A percentile compares a stretch with the other conserved stretches of the same genome.
phyloP scores from a whole-genome alignment of 92 coral and sea anemone species.

The Pocillopora grandis region DNA sequence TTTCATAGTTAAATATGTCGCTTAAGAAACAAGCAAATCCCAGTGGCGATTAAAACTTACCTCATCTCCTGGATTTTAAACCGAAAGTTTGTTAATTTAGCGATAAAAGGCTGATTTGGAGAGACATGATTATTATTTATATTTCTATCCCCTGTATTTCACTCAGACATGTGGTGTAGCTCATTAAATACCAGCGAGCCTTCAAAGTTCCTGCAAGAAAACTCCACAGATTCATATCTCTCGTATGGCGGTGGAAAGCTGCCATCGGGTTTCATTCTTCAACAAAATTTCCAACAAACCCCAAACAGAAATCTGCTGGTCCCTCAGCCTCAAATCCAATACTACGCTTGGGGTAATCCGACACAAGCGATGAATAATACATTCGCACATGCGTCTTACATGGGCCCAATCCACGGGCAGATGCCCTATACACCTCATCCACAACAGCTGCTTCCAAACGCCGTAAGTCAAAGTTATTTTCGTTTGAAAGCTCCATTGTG shows the following conservation, averaged over 20 bases:
- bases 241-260: no score
- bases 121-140: no score
- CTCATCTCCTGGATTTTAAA: no score
- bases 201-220: constrained; percentile 20
- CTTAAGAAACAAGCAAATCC: no score
- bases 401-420: not conserved
- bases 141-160: not conserved
- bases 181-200: constrained; percentile 13
- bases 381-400: not conserved
- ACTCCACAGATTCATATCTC: constrained; percentile 7
- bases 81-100: no score
- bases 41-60: no score
- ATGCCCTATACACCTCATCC: not conserved
- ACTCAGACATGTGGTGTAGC: constrained; percentile 31
- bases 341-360: constrained; percentile 19
- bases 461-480: not conserved
- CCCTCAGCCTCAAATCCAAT: constrained; percentile 14
- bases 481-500: not conserved
- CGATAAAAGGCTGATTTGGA: no score
- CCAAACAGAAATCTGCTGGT: no score
- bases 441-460: not conserved
- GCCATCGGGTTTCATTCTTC: no score
- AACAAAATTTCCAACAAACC: no score
- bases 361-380: not conserved
- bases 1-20: no score